Percentiles rank a stretch among this genome's conserved stretches.
phyloP scores from a whole-genome alignment of 1,140 invertebrate species.

The Drosophila pallidifrons region DNA sequence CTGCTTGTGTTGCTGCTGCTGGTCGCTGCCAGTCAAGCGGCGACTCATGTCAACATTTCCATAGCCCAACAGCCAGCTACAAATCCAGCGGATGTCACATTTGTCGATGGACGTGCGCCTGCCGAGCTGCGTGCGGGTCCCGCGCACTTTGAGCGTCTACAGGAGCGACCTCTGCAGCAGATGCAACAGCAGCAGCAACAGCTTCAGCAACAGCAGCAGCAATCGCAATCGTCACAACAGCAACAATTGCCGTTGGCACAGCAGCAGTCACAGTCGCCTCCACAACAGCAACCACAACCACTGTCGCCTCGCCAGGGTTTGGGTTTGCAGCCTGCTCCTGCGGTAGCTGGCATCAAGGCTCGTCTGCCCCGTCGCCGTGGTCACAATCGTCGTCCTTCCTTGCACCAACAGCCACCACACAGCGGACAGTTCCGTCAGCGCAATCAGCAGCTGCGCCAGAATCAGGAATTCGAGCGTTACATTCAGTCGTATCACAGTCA shows the following conservation, averaged over 20 bases:
- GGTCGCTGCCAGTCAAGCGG: constrained; percentile 51
- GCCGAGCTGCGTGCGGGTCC: constrained; percentile 73
- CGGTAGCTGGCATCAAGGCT: constrained; percentile 31
- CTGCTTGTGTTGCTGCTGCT: constrained; percentile 60
- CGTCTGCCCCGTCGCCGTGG: constrained; percentile 53
- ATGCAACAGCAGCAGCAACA: constrained; percentile 33
- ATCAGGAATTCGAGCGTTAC: constrained; percentile 81
- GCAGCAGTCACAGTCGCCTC: constrained; percentile 21
- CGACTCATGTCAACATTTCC: constrained; percentile 81
- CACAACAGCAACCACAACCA: constrained; percentile 42
- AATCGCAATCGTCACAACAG: constrained; percentile 17
- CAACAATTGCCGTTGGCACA: neutral
- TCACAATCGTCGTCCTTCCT: constrained; percentile 55
- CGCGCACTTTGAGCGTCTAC: constrained; percentile 53
- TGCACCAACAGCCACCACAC: constrained; percentile 65
- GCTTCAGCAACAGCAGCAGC: constrained; percentile 10
- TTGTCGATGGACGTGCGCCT: constrained; percentile 71
- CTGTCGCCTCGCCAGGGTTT: constrained; percentile 57
- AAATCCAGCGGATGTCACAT: constrained; percentile 76
- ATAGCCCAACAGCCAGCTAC: constrained; percentile 76
- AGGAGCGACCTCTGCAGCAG: constrained; percentile 59
- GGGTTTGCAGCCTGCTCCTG: constrained; percentile 53
- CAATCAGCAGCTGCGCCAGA: constrained; percentile 74
- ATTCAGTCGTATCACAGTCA: constrained; percentile 80
- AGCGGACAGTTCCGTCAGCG: constrained; percentile 71